Evolutionary conservation across 1,140 invertebrate species (phyloP), one percentile per base, ranked within the genome.

Genomic region (Cheumatopsyche charites): DNA sequence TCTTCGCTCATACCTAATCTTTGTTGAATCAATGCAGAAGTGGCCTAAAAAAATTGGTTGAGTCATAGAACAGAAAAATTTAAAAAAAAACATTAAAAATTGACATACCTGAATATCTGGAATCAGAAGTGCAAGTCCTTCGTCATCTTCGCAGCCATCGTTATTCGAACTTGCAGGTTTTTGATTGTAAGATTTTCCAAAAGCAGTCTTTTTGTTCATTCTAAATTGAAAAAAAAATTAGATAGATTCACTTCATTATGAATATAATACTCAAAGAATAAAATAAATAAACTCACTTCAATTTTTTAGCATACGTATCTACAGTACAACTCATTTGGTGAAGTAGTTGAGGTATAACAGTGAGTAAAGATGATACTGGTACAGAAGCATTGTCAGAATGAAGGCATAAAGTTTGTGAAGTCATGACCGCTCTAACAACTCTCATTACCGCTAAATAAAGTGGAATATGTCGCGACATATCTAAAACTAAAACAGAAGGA

Each of bases 391-490:
- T 80, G 78, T 17, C 78, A 78, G 15, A 73, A 75, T 58, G 73
- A 72, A 70, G 78, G 78, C 77, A 81, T 75, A 77, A 78, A 73
- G 52, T 77, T 73, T 79, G 43, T 58, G 88, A 91, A 1, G 89
- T 83, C 7, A 93, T 90, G 74, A 97, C 86, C 3, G 93, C 92
- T 72, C 94, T 87, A 58, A 97, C 85, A 49, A 95, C 82, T 77
- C 92, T 89, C 70, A 97, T 81, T 70, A 96, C 88, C 26, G 94
- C 90, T 79, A 92, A 88, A 82, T 97, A 97, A 52, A 97, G 85
- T 6, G 94, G 94, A 80, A 97, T 95, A 81, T 97, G 95, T 11
- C 95, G 88, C 5, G 95, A 94, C 92, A 98, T 96, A 80, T 98
- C 96, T 78, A 98, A 81, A 62, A 97, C 95, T 83, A 79, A 21